Base-by-base conservation (phyloP, 2,113 vertebrate genomes). In the Notothenia coriiceps region DNA sequence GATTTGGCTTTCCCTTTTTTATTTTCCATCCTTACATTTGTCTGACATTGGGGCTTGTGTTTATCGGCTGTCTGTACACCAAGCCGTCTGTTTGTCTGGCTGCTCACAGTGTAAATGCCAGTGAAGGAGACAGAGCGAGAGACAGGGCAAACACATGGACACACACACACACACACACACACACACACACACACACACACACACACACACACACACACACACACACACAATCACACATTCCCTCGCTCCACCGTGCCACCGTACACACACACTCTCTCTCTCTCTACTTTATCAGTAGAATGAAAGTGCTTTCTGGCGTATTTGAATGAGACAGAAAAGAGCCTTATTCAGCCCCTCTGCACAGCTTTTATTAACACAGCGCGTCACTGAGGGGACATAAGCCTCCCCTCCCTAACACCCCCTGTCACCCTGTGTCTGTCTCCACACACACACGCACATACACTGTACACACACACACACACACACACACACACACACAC, bases 291-390 rank as follows among this genome's bases (percentile, higher is more conserved):
- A 89, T 89, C 89, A 91, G 89, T 89, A 94, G 93, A 95, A 94
- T 93, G 91, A 95, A 94, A 94, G 86, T 94, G 94, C 93, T 93
- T 93, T 94, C 88, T 92, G 89, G 89, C 88, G 88, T 94, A 94
- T 94, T 94, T 95, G 92, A 95, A 94, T 93, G 88, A 91, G 90
- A 88, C 87, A 90, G 89, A 91, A 94, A 92, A 94, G 88, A 91
- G 51, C 87, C 84, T 91, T 89, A 93, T 92, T 94, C 93, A 94
- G 84, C 89, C 87, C 70, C 87, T 86, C 70, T 86, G 77, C 67
- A 77, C 79, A 51, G 88, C 94, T 93, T 93, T 94, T 94, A 94
- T 95, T 93, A 95, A 93, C 93, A 92, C 84, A 66, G 86, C 76
- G 82, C 81, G 69, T 91, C 91, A 90, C 89, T 90, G 89, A 84